Conservation (phyloP, 2,888 invertebrate genomes). For the Heterodera filipjevi region DNA sequence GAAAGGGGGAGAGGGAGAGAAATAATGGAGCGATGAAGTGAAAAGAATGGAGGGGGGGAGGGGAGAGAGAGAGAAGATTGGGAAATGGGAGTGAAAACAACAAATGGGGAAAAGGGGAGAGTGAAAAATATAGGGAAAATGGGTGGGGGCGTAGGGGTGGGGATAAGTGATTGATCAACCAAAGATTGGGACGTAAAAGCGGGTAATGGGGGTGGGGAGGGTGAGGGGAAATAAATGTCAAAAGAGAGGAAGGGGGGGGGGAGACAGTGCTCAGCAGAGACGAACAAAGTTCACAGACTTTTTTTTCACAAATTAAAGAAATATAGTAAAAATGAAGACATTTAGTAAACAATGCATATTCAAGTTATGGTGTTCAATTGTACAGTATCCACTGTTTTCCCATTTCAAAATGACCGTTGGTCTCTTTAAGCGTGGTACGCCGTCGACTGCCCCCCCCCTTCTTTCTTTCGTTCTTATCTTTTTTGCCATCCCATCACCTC, state of each 20-base stretch:
- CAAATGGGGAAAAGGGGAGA: background rate
- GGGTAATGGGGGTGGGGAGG: background rate
- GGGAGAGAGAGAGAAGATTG: background rate
- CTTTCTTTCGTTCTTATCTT: background rate
- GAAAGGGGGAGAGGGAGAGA: background rate
- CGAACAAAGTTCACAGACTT: background rate
- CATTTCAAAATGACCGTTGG: no score
- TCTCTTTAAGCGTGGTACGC: no score
- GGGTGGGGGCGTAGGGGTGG: background rate
- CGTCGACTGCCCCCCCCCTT: background rate
- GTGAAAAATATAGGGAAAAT: background rate
- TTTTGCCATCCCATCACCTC: background rate
- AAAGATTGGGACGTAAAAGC: slow-evolving; percentile 4
- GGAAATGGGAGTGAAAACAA: background rate
- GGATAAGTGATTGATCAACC: slow-evolving; percentile 9
- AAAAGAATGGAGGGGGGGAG: background rate
- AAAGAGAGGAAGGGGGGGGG: background rate
- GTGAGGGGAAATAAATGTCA: background rate
- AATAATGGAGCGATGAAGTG: background rate
- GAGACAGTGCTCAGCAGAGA: no score
- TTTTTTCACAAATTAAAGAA: background rate
- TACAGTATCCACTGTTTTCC: no score
- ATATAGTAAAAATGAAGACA: no score
- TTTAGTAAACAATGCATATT: no score
- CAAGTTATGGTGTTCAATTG: no score